A percentile compares a stretch with the other conserved stretches of the same genome.
These are phyloP conservation scores for Eristalis arbustorum DNA, from an alignment of 2,888 invertebrate genomes.

Conservation along the genomic window DNA sequence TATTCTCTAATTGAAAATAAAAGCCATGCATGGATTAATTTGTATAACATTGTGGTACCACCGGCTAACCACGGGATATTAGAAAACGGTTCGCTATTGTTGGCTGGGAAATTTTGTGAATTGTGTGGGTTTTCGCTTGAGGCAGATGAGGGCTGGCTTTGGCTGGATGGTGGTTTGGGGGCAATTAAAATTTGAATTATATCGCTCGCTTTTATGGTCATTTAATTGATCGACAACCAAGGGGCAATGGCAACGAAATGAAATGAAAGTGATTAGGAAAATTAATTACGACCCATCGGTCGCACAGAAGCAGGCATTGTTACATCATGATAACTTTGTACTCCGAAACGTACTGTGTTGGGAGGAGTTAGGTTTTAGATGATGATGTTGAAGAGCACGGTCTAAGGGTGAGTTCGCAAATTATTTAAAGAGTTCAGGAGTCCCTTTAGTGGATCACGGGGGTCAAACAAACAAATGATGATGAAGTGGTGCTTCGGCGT, in stretches of 20 bases:
- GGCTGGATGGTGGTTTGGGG: slow-evolving; percentile 26
- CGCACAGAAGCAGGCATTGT: not conserved
- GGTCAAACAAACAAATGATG: too few species aligned
- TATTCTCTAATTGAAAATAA: slow-evolving; percentile 66
- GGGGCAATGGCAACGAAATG: not conserved
- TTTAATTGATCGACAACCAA: slow-evolving; percentile 34
- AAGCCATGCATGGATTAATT: slow-evolving; percentile 64
- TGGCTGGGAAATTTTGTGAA: slow-evolving; percentile 1
- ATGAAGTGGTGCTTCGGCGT: too few species aligned
- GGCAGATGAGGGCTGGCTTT: not conserved
- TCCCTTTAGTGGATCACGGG: too few species aligned
- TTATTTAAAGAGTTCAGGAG: too few species aligned
- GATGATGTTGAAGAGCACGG: too few species aligned
- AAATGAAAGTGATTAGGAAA: slow-evolving; percentile 19
- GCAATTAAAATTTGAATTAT: slow-evolving; percentile 43
- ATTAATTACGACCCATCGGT: slow-evolving; percentile 24
- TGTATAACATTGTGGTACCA: slow-evolving; percentile 58
- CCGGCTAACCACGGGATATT: slow-evolving; percentile 58
- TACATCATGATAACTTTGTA: not conserved
- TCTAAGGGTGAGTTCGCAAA: too few species aligned
- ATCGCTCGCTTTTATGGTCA: slow-evolving; percentile 20
- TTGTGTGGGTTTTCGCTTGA: too few species aligned
- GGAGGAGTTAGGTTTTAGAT: not conserved
- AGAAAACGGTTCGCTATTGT: slow-evolving; percentile 29
- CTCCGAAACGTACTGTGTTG: not conserved